Evolutionary conservation across 2,888 invertebrate species (phyloP), one percentile per base, ranked within the genome.

Genomic region (Trissoscelio sp.): DNA sequence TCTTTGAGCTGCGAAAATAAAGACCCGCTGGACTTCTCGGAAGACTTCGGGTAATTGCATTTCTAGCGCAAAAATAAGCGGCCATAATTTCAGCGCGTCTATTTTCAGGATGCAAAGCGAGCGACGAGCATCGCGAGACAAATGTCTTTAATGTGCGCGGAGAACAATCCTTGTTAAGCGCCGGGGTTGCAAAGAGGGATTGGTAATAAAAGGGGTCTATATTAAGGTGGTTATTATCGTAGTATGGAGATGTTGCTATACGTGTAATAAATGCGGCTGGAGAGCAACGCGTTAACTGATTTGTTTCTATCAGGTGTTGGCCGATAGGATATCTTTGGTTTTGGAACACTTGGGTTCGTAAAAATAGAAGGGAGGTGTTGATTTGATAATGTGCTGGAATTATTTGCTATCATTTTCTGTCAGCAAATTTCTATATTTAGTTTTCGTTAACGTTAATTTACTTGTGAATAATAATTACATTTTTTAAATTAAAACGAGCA

Each of bases 141-240:
- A 72, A 70, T 55, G 78, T 57, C 58, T 70, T 69, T 64, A 70
- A 78, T 70, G 78, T 28, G 24, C 44, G 14, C 31, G 57, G 28
- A 64, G 64, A 78, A 78, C 78, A 78, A 78, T 78, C 57, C 78
- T 70, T 64, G 78, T 70, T 78, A 64, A 53, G 31, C 22, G 31
- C 37, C 55, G 37, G 55, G 28, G 67, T 55, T 44, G 69, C 53
- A 28, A 12, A 18, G 12, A 53, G 31, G 46, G n/a, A 34, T 53
- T 9, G 70, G 78, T 46, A 78, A 64, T 79, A 57, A 72, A 79
- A 37, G 58, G 51, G 58, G 20, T 66, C 79, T 79, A 58, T 48
- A 79, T 79, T 72, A 79, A 66, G 64, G 66, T 58, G 51, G 72
- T 72, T 72, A 79, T 58, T 79, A 48, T 31, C 14, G 78, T 78